Evolutionary conservation across 1,140 invertebrate genomes (phyloP).

Genomic region (Diplogasteroides magnus): DNA sequence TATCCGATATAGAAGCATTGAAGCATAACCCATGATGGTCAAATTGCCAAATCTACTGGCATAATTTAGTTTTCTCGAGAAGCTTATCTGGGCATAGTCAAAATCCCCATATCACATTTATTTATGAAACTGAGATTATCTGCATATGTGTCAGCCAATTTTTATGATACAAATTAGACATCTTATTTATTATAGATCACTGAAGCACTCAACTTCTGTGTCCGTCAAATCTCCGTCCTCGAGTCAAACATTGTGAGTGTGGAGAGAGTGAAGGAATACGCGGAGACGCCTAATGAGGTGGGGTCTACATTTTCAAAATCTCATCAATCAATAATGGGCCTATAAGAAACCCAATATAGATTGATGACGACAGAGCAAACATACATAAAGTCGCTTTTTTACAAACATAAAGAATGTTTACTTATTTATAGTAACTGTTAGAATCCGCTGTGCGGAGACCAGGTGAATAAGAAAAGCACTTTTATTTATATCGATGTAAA

Average conservation of each 20-base stretch:
- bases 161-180: background rate
- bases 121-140: background rate
- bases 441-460: too few relatives aligned
- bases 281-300: slow-evolving; percentile 11
- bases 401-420: too few relatives aligned
- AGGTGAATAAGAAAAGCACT: too few relatives aligned
- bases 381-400: too few relatives aligned
- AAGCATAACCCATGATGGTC: background rate
- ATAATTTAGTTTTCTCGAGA: background rate
- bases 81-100: too few relatives aligned
- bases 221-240: background rate
- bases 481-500: too few relatives aligned
- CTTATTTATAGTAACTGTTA: too few relatives aligned
- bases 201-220: background rate
- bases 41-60: background rate
- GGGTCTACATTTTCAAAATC: background rate
- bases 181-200: background rate
- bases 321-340: background rate
- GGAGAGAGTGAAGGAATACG: slow-evolving; percentile 3
- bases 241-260: background rate
- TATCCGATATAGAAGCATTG: background rate
- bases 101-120: background rate
- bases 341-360: background rate
- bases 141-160: background rate
- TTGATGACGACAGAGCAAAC: background rate